A percentile compares a stretch with the other conserved stretches of the same genome.
These are phyloP conservation scores for Ibidorhyncha struthersii DNA, from an alignment of 2,113 vertebrate genomes.

Conservation along the genomic window DNA sequence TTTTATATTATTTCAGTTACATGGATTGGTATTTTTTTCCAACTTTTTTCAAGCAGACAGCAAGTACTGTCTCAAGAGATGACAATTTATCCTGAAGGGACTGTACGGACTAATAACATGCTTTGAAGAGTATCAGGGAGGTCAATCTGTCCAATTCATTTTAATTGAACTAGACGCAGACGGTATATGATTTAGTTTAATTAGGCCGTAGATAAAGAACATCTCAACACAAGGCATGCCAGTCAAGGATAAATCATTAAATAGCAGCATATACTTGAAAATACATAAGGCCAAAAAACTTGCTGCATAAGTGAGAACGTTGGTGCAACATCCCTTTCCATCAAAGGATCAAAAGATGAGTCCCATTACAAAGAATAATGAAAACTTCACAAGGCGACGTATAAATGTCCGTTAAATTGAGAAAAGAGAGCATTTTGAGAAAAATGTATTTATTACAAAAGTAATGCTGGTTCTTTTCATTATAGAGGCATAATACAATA, in stretches of 20 bases:
- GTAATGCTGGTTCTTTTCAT: slow-evolving; percentile 7
- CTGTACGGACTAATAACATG: not conserved
- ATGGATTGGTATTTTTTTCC: not conserved
- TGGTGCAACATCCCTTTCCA: not conserved
- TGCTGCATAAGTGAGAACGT: not conserved
- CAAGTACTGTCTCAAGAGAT: not conserved
- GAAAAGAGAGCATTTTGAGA: not conserved
- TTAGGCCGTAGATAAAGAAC: slow-evolving; percentile 27
- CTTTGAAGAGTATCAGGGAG: slow-evolving; percentile 18
- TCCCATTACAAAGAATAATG: not conserved
- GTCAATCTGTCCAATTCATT: slow-evolving; percentile 44
- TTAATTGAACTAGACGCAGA: slow-evolving; percentile 27
- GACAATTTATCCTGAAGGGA: not conserved
- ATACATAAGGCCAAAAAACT: not conserved
- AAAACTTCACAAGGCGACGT: not conserved
- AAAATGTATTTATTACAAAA: not conserved
- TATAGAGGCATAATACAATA: not conserved
- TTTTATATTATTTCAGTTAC: not conserved
- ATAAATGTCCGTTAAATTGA: not conserved
- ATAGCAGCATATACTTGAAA: not conserved
- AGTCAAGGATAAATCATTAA: slow-evolving; percentile 4
- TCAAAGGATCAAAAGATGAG: not conserved
- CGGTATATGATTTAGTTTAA: slow-evolving; percentile 7
- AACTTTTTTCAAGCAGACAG: not conserved
- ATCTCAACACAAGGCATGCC: not conserved